These are phyloP conservation scores for Epinephelus malabaricus DNA, from an alignment of 2,797 vertebrate species.

Conservation along the genomic window DNA sequence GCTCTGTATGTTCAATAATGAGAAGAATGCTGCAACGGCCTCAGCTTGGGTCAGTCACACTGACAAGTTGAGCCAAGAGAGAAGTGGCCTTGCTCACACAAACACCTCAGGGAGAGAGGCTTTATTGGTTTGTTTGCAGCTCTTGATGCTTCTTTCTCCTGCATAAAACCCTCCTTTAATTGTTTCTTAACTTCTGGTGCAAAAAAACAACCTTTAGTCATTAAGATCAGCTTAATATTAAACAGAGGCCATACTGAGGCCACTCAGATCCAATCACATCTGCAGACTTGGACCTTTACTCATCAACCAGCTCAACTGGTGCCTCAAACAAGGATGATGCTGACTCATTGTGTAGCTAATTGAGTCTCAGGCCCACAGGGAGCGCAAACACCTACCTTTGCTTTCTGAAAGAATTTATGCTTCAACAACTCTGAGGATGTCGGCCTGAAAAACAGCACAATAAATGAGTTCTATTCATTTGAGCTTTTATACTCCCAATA, in stretches of 20 bases:
- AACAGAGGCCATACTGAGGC: constrained; percentile 2
- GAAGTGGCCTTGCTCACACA: constrained; percentile 24
- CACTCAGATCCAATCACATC: constrained; percentile 13
- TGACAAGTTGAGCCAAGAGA: constrained; percentile 27
- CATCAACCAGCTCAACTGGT: constrained; percentile 34
- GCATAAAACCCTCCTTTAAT: background rate
- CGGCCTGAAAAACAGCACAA: constrained; percentile 88
- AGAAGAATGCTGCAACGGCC: constrained; percentile 58
- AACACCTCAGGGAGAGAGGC: constrained; percentile 4
- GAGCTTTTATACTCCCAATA: background rate
- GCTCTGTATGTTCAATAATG: constrained; percentile 51
- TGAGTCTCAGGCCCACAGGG: constrained; percentile 25
- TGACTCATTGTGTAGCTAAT: constrained; percentile 41
- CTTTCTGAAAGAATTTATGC: constrained; percentile 99
- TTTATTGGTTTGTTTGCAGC: background rate
- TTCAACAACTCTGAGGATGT: constrained; percentile 96
- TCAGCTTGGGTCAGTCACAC: constrained; percentile 44
- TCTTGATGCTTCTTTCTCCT: background rate
- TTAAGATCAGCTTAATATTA: constrained; percentile 11
- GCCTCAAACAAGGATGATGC: constrained; percentile 27
- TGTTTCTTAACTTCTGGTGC: constrained; percentile 1
- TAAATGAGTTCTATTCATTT: constrained; percentile 23
- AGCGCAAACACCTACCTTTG: constrained; percentile 89
- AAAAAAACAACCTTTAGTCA: background rate
- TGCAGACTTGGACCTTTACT: constrained; percentile 38